These are phyloP conservation scores for Strigamia transsilvanica DNA, from an alignment of 2,888 invertebrate genomes.

Conservation along the genomic window DNA sequence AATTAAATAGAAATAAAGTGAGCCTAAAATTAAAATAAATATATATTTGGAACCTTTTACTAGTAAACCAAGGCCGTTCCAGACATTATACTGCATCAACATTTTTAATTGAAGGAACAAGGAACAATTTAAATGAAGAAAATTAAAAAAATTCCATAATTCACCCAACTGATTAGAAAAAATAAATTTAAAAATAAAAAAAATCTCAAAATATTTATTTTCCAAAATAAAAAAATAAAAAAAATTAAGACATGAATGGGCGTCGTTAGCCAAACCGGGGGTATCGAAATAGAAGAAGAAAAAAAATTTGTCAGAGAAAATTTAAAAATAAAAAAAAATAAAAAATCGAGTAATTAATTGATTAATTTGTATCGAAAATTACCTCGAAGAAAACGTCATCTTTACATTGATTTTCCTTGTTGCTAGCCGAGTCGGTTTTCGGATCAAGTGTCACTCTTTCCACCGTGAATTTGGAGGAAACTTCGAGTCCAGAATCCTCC, in stretches of 20 bases:
- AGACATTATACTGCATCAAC: constrained; percentile 45
- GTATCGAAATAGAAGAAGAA: no score
- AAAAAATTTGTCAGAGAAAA: no score
- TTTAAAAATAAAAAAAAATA: neutral
- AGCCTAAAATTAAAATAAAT: neutral
- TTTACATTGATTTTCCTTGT: neutral
- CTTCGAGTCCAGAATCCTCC: constrained; percentile 52
- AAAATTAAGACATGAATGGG: neutral
- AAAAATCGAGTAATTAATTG: neutral
- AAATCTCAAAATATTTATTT: no score
- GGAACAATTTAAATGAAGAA: neutral
- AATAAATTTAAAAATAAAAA: no score
- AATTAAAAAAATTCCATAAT: constrained; percentile 1
- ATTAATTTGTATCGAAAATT: neutral
- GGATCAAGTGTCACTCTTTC: constrained; percentile 36
- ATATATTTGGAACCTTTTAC: constrained; percentile 19
- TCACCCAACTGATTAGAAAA: neutral
- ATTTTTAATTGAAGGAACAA: neutral
- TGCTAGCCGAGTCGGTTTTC: neutral
- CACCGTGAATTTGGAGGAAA: constrained; percentile 18
- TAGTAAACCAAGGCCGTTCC: constrained; percentile 34
- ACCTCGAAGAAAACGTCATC: constrained; percentile 28
- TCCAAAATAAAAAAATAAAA: no score
- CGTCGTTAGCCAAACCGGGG: neutral
- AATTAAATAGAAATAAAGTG: no score